Evolutionary conservation across 2,113 vertebrate genomes (phyloP), one percentile per base, ranked within the genome.

Genomic region (Bombycilla garrulus): DNA sequence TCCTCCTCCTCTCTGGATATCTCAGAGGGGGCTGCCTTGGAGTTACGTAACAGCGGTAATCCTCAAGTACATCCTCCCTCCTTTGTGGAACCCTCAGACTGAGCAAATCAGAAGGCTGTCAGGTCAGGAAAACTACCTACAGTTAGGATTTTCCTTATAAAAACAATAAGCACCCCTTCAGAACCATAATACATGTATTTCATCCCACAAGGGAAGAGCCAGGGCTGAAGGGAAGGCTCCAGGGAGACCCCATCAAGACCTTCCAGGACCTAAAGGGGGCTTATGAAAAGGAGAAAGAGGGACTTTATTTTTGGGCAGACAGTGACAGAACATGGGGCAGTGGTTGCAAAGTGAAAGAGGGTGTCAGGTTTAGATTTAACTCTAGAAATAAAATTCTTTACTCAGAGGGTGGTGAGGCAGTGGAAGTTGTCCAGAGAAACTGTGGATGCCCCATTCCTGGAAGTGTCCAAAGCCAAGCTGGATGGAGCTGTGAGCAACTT

Each of bases 371-470:
- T 45, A 60, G n/a, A 60, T n/a, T 21, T 40, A 8, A 69, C 2
- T 5, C 31, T 8, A 69, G 21, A 19, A 82, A 69, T 26, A 54
- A 54, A 69, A 47, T 54, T 26, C 14, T 69, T 54, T 54, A 42
- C 25, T 48, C 18, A 48, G 22, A 61, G 10, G 15, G 6, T 23
- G 29, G 15, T 61, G 40, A 35, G 31, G 13, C 25, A 54, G 20
- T 53, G 53, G 20, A 38, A 2, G 10, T 0, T 60, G 36, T 28
- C 13, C 20, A 53, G n/a, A 51, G 38, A n/a, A 54, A 14, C 0
- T 69, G 40, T 26, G 29, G 17, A 16, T 69, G 25, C 10, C 14
- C 10, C 31, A 56, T 10, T 12, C 17, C n/a, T 61, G 25, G 21
- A 76, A 54, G 29, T 44, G 35, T 26, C 11, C 62, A 69, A 53